Base-by-base conservation (phyloP, 1,140 invertebrate genomes). In the Microvelia longipes region DNA sequence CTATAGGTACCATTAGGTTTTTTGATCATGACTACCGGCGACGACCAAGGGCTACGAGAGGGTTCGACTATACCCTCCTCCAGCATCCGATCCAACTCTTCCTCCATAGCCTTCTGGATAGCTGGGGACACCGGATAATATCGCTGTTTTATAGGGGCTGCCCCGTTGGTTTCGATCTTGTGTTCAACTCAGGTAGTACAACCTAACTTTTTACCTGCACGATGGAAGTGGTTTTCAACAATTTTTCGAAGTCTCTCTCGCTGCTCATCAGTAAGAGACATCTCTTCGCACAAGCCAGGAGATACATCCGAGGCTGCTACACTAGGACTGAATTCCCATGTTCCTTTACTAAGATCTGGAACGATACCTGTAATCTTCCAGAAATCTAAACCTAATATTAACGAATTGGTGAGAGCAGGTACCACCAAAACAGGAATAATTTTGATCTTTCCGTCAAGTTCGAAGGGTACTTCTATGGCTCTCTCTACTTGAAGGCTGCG, bases 1-100 rank as follows among this genome's bases (percentile, higher is more conserved):
- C 82, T 65, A 0, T 74, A 72, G 0, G 71, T 72, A 1, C 77
- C 78, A 69, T 84, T 80, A 30, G 82, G 82, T 70, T 87, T 87
- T 71, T 77, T 75, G 0, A 84, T 79, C 15, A 85, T 67, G 0
- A 85, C 78, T 0, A 83, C 73, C 0, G 81, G 83, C 0, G 78
- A 77, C 11, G 77, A 74, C 79, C 82, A 86, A 0, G 79, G 74
- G 14, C 77, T 79, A 0, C 75, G 73, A 11, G 35, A 50, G 19
- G 35, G 35, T 50, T 50, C 35, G 5, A 50, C 35, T 5, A 50
- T 50, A 11, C 2, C 78, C 29, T 73, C 61, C 1, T n/a, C n/a
- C n/a, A n/a, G n/a, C n/a, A n/a, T n/a, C n/a, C n/a, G 35, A 19
- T 50, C 35, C 19, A n/a, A n/a, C n/a, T 77, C 72, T 2, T 73